phyloP scores from a whole-genome alignment of 2,888 invertebrate species.

The Nemoura dubitans region DNA sequence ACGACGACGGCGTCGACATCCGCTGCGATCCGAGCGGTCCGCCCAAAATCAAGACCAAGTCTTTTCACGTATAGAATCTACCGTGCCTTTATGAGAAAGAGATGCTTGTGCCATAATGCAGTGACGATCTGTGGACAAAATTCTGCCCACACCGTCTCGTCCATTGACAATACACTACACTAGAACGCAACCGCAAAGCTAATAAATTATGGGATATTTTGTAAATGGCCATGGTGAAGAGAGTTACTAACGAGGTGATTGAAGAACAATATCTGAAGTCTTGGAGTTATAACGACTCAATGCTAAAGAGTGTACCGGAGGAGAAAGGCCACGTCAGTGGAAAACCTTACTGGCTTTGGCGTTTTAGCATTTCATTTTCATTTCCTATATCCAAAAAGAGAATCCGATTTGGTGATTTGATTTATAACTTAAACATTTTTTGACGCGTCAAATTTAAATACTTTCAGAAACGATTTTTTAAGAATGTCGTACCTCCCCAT shows the following conservation, averaged over 20 bases:
- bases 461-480: slow-evolving; percentile 12
- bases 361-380: background rate
- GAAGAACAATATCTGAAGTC: background rate
- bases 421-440: background rate
- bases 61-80: background rate
- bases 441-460: background rate
- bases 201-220: slow-evolving; percentile 1
- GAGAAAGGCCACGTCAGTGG: background rate
- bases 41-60: background rate
- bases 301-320: background rate
- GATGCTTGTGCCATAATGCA: background rate
- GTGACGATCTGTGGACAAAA: background rate
- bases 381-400: background rate
- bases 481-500: background rate
- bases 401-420: background rate
- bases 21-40: slow-evolving; percentile 1
- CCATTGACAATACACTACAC: background rate
- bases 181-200: background rate
- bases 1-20: background rate
- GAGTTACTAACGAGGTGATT: background rate
- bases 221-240: background rate
- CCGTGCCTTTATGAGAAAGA: background rate
- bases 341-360: background rate
- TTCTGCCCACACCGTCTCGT: background rate
- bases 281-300: background rate